Evolutionary conservation across 2,797 vertebrate genomes (phyloP), one percentile per base, ranked within the genome.

Genomic region (Poeciliopsis turneri): DNA sequence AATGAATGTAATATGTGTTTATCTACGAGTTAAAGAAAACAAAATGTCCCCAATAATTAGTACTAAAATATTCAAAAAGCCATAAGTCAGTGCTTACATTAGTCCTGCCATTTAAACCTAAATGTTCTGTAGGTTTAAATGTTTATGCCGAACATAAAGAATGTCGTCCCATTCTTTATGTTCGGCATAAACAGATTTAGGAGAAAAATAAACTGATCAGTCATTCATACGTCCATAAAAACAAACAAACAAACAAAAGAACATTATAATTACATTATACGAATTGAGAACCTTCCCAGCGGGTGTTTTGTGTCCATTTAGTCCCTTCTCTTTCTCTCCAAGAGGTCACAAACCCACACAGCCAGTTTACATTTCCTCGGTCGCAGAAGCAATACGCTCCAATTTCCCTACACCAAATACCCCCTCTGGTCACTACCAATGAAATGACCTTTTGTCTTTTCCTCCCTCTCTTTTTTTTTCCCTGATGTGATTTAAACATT

Each of bases 391-490:
- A 94, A 95, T 94, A 93, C 91, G 76, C 90, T 90, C 92, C 93
- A 95, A 96, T 95, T 95, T 95, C 94, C 92, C 90, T 90, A 89
- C 92, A 88, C 81, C 73, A 92, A 95, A 95, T 89, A 93, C 87
- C 93, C 94, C 95, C 95, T 94, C 94, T 95, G 95, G 95, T 96
- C 95, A 95, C 90, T 87, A 87, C 88, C 93, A 92, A 89, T 91
- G 90, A 86, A 94, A 94, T 95, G 94, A 96, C 95, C 95, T 96
- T 95, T 72, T 79, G 57, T 89, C 82, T 83, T 61, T 69, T 80
- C 51, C 33, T 33, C 53, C 46, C 51, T 73, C 68, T 69, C 46
- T 51, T 82, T 79, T 87, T 75, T 79, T 86, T 72, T 72, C 80
- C 73, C 77, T 72, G n/a, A 6, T 88, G 81, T 82, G 89, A 91